A percentile compares a stretch with the other conserved stretches of the same genome.
These are phyloP conservation scores for Drosophila cardini DNA, from an alignment of 1,140 invertebrate species.

Conservation along the genomic window DNA sequence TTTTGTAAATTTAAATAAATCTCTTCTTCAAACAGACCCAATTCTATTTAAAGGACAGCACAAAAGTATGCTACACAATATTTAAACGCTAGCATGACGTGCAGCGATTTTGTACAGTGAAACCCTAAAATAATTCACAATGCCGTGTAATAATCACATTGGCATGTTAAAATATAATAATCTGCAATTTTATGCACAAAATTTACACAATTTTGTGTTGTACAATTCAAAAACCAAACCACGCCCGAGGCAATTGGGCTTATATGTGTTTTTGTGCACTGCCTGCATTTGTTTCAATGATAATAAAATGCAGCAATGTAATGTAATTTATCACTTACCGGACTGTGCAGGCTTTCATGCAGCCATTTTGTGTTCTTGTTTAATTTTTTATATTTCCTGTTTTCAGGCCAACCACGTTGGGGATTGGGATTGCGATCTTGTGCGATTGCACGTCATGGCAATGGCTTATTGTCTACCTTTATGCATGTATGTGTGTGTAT, in stretches of 20 bases:
- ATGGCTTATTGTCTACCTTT: slow-evolving; percentile 43
- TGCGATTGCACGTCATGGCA: slow-evolving; percentile 19
- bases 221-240: slow-evolving; percentile 37
- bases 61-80: slow-evolving; percentile 57
- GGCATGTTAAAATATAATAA: slow-evolving; percentile 63
- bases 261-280: slow-evolving; percentile 18
- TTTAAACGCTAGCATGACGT: slow-evolving; percentile 54
- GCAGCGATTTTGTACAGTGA: slow-evolving; percentile 27
- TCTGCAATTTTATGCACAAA: slow-evolving; percentile 49
- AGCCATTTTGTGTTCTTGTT: slow-evolving; percentile 17
- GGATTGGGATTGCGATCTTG: slow-evolving; percentile 31
- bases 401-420: slow-evolving; percentile 26
- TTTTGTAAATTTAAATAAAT: no score
- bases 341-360: slow-evolving; percentile 1
- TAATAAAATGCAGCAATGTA: slow-evolving; percentile 70
- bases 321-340: slow-evolving; percentile 67
- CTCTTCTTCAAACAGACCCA: no score
- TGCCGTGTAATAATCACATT: slow-evolving; percentile 51
- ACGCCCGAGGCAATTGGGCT: not conserved
- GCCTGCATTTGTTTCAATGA: slow-evolving; percentile 64
- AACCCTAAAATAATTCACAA: slow-evolving; percentile 29
- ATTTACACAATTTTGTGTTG: slow-evolving; percentile 64
- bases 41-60: slow-evolving; percentile 22
- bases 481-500: not conserved
- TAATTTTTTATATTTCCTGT: slow-evolving; percentile 59